Conservation (phyloP, 2,888 invertebrate genomes). For the Capitulum mitella region DNA sequence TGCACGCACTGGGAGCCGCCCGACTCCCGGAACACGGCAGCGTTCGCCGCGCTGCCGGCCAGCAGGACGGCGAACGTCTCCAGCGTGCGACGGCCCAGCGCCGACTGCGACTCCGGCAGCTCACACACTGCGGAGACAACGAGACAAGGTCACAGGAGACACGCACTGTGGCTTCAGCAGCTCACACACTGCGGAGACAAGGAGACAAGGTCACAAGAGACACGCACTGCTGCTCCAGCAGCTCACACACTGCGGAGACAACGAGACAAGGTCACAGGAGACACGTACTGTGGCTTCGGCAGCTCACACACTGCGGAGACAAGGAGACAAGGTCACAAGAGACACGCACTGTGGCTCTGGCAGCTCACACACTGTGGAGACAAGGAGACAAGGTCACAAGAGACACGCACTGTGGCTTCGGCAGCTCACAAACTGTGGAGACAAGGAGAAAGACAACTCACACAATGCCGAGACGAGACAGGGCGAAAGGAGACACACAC, state of each 20-base stretch:
- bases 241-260: constrained; percentile 29
- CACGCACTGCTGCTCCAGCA: constrained; percentile 63
- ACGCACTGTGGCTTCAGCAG: not conserved
- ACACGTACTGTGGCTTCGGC: not conserved
- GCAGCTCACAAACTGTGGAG: too few species aligned
- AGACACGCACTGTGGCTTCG: not conserved
- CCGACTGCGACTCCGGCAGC: constrained; percentile 57
- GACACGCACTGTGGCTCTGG: constrained; percentile 66
- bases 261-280: not conserved
- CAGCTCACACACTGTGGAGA: constrained; percentile 34
- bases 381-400: not conserved
- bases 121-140: not conserved
- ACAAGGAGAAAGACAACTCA: too few species aligned
- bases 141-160: not conserved
- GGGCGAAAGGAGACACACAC: not conserved
- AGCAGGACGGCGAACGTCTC: constrained; percentile 78
- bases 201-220: too few species aligned
- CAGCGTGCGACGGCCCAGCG: constrained; percentile 71
- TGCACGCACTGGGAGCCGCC: constrained; percentile 89
- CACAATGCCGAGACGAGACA: not conserved
- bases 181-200: too few species aligned
- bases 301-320: too few species aligned
- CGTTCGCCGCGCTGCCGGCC: constrained; percentile 76
- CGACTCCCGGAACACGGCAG: constrained; percentile 85
- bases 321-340: too few species aligned